Evolutionary conservation across 1,140 invertebrate genomes (phyloP), one percentile per base, ranked within the genome.

Genomic region (Ips nitidus): DNA sequence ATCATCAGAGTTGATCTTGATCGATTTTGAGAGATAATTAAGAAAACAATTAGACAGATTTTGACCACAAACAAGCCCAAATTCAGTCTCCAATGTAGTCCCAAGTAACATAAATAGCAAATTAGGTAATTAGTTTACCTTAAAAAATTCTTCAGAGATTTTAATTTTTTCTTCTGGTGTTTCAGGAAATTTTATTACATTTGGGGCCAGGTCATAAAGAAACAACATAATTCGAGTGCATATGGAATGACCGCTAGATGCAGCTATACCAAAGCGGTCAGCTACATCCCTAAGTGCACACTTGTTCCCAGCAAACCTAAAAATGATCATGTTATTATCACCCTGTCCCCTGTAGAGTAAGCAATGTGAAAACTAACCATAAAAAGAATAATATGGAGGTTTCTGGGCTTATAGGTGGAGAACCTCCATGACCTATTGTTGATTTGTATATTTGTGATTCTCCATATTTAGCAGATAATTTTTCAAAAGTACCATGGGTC

Each of bases 261-360:
- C 50, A 39, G n/a, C 7, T 4, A 65, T 22, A 1, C 52, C 52
- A 55, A 65, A 55, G 1, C 63, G 7, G 22, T 55, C 7, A 40
- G 52, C 41, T 40, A 55, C 42, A 42, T 65, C 39, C 36, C 63
- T 53, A 2, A 64, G 4, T 1, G 6, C 8, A 3, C n/a, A 22
- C 56, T 53, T 53, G 7, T 53, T 65, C 4, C 41, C 53, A n/a
- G 47, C 41, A 42, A 22, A 41, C 47, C 43, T 52, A 37, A 63
- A 47, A 63, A 39, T 63, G 4, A 50, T 8, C 47, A 50, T 36
- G 47, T n/a, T 2, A 41, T 63, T 50, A 50, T 50, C 43, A n/a
- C 8, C 1, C 42, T n/a, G 42, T 22, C 22, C 22, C 22, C 22
- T 22, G 22, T 22, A 22, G 40, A 7, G 4, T 4, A 60, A 42